Base-by-base conservation (phyloP, 2,113 vertebrate species). In the Hepsetus odoe region DNA sequence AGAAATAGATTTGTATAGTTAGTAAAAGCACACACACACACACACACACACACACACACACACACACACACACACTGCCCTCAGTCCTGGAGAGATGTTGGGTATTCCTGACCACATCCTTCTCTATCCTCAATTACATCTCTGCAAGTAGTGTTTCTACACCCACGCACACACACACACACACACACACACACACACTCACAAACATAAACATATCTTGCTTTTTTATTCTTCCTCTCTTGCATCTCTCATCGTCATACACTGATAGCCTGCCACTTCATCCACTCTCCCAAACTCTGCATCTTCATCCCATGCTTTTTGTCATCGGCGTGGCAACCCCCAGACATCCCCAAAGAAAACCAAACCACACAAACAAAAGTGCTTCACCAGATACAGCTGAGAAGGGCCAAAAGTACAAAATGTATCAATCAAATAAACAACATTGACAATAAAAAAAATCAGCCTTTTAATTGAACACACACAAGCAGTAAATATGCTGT, bases 341-440 rank as follows among this genome's bases (percentile, higher is more conserved):
- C 33, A 16, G 28, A 81, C 49, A 28, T 83, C 74, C 30, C 65
- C 28, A 71, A 68, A 58, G 58, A n/a, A 71, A 74, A 82, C 71
- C 5, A 66, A 62, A 40, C 20, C 61, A 81, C 71, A 75, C 78
- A 81, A 81, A 81, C 64, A 79, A 74, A 74, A 78, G 38, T 14
- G 30, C 22, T 26, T 51, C 49, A 70, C 44, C 71, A 32, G 46
- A 56, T 38, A 46, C 3, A 38, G 1, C 49, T 40, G 42, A 49
- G 11, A 24, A 51, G 40, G 35, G 30, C 44, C 22, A 11, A 55
- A 20, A 35, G 65, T 14, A 8, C 20, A 68, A 77, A 72, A 73
- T 67, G 14, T 70, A 68, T 11, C 24, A 46, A 46, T 32, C 28
- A 67, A 33, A 13, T 67, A 72, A 66, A 72, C 26, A 71, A 75